Evolutionary conservation across 2,797 vertebrate species (phyloP), one percentile per base, ranked within the genome.

Genomic region (Oreochromis grahami): DNA sequence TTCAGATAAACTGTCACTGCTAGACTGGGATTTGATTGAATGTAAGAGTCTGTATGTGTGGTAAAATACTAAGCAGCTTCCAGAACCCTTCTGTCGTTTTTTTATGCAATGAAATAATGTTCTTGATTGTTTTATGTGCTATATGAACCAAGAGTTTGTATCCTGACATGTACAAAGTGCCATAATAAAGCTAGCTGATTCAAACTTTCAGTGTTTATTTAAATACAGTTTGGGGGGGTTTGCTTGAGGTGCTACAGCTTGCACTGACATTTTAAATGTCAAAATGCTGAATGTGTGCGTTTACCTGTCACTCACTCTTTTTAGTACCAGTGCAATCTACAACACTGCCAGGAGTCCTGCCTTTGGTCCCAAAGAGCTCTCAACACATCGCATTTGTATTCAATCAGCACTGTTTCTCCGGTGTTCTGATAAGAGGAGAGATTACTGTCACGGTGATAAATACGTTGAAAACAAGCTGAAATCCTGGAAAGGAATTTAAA

Each of bases 111-210:
- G 65, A 72, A 86, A 91, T 51, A 72, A 77, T 48, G 80, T 91
- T 77, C 56, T 85, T 36, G 15, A 51, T 88, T 41, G 86, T 86
- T 87, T 74, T 63, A 26, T 84, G 84, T 91, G 81, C 84, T 87
- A 85, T 91, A 72, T 76, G 86, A 91, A 88, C 78, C 76, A 84
- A 86, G 76, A 92, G 84, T 94, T 94, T 90, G 91, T 94, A 91
- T 92, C 9, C 87, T 94, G 89, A 94, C 87, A 89, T 95, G 94
- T 96, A 93, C 88, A 95, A 94, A 94, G 95, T 96, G 95, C 95
- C 95, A 96, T 96, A 95, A 94, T 95, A 94, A 96, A 94, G 80
- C 70, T 88, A 83, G 86, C 80, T 87, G 83, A 92, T 88, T 85
- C 51, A 24, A 86, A 76, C 19, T 13, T 68, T 50, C 15, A 6